Base-by-base conservation (phyloP, 2,113 vertebrate species). In the Muscicapa adusta region DNA sequence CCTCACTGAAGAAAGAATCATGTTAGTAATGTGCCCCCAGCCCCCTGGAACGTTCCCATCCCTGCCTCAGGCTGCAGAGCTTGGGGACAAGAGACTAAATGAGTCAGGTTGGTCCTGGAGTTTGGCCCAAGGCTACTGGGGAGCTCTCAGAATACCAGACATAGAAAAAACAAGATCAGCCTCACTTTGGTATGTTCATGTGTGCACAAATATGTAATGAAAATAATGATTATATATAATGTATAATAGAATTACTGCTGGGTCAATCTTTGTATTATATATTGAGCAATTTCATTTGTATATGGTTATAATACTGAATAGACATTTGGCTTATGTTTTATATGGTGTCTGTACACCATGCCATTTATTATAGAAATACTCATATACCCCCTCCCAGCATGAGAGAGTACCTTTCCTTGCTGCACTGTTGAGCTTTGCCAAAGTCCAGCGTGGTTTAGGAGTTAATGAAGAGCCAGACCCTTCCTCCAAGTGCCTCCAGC, bases 1-100 rank as follows among this genome's bases (percentile, higher is more conserved):
- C 40, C 47, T 36, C 2, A 0, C 43, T 42, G 43, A 19, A 71
- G 50, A 18, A 20, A 60, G 29, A 4, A 47, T 29, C 1, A 0
- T 19, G 43, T 51, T 8, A 31, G 10, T 22, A 18, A 53, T 31
- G 25, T 67, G 13, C 31, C 26, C 31, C 18, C 34, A n/a, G 29
- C 3, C 26, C 29, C 63, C 38, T 48, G 14, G 4, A 20, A 70
- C 8, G 48, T 22, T 50, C 71, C 54, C 65, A 10, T 36, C 61
- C 74, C 18, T 20, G 19, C 33, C 31, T 33, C 57, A 65, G 38
- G 23, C 48, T 68, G 14, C 57, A 75, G 19, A 79, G 14, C 12
- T 15, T 50, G 48, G 61, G 74, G 22, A 50, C 48, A 43, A 38
- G 19, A 31, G 36, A 18, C 18, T 2, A 2, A 73, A 42, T 12